Percentiles rank a stretch among this genome's conserved stretches.
These are phyloP conservation scores for Marcusenius ussheri DNA, from an alignment of 2,113 vertebrate genomes.

Conservation along the genomic window DNA sequence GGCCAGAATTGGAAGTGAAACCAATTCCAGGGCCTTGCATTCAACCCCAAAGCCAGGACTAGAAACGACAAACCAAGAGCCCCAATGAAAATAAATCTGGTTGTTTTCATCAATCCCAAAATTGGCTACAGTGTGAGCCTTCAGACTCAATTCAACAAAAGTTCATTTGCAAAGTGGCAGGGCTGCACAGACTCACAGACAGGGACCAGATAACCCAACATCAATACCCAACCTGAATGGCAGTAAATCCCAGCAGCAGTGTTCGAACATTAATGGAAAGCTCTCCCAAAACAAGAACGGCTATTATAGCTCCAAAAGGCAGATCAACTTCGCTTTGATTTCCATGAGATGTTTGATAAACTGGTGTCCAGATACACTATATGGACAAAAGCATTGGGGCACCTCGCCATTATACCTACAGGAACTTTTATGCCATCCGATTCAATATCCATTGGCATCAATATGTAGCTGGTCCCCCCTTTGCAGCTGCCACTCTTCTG, in stretches of 20 bases:
- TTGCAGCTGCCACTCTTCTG: not conserved
- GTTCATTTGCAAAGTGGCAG: not conserved
- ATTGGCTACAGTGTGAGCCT: not conserved
- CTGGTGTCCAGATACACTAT: not conserved
- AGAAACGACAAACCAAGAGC: not conserved
- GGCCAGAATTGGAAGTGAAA: not conserved
- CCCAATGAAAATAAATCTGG: not conserved
- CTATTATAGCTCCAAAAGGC: not conserved
- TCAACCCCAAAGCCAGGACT: not conserved
- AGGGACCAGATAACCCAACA: not conserved
- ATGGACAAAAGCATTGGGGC: not conserved
- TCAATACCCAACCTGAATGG: not conserved
- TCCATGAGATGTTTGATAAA: not conserved
- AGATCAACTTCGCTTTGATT: not conserved
- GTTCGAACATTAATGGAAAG: too few relatives aligned
- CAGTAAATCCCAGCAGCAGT: not conserved
- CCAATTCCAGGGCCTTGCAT: too few relatives aligned
- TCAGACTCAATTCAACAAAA: not conserved
- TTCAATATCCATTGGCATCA: not conserved
- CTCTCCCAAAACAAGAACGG: not conserved
- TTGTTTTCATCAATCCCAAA: not conserved
- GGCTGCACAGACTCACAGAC: not conserved
- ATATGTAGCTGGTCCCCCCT: not conserved
- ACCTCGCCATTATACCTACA: not conserved
- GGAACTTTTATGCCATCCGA: not conserved